These are phyloP conservation scores for Pinna nobilis DNA, from an alignment of 1,140 invertebrate species.

Conservation along the genomic window DNA sequence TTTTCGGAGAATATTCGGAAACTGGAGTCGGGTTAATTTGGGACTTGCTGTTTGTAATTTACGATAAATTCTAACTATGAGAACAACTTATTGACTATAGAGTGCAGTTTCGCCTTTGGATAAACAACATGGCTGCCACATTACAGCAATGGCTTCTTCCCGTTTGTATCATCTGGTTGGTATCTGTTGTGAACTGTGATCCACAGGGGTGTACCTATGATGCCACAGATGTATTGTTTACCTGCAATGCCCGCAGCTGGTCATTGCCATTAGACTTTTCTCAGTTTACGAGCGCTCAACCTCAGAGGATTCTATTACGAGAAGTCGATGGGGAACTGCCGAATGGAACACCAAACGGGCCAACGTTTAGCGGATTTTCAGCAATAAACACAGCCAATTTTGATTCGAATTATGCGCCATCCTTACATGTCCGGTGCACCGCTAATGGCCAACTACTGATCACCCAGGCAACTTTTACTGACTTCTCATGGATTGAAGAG, in stretches of 20 bases:
- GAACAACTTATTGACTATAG: too few relatives aligned
- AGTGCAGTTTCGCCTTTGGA: not conserved
- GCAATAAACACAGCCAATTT: conserved; percentile 36
- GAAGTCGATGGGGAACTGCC: conserved; percentile 42
- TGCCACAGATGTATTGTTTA: conserved; percentile 15
- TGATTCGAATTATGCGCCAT: conserved; percentile 41
- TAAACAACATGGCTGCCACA: conserved; percentile 6
- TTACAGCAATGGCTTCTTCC: not conserved
- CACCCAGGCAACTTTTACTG: conserved; percentile 29
- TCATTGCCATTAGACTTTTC: conserved; percentile 32
- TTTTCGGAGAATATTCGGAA: too few relatives aligned
- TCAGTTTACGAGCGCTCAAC: conserved; percentile 27
- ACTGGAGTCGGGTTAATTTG: too few relatives aligned
- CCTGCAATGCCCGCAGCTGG: conserved; percentile 29
- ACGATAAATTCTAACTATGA: too few relatives aligned
- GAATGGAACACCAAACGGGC: conserved; percentile 13
- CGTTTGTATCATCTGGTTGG: conserved; percentile 1
- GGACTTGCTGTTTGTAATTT: too few relatives aligned
- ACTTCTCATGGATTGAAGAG: conserved; percentile 31
- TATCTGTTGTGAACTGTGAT: not conserved
- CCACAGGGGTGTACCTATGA: conserved; percentile 34
- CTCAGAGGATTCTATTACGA: conserved; percentile 41
- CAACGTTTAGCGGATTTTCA: conserved; percentile 41
- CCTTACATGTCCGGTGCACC: conserved; percentile 22
- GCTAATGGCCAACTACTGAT: conserved; percentile 27